Evolutionary conservation across 2,888 invertebrate genomes (phyloP).

Genomic region (Carpatolechia fugitivella): DNA sequence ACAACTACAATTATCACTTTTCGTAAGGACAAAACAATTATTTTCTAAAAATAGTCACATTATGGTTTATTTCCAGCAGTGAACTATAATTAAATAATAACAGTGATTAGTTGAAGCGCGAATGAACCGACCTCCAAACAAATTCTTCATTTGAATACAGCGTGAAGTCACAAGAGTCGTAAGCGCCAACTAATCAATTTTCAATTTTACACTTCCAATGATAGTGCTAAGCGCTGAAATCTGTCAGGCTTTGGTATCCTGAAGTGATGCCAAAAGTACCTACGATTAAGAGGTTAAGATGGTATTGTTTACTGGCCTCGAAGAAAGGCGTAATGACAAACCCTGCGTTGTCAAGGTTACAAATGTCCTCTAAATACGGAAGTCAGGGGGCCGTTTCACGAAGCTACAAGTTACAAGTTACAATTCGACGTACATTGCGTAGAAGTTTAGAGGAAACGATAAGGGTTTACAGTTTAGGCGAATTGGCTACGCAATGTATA

Average conservation of each 20-base stretch:
- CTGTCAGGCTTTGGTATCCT: conserved; percentile 23
- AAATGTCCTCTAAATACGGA: conserved; percentile 36
- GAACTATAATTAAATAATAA: conserved; percentile 6
- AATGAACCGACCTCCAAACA: conserved; percentile 65
- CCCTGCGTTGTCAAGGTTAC: conserved; percentile 67
- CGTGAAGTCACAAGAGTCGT: not conserved
- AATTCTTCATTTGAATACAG: conserved; percentile 71
- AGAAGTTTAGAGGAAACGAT: too few relatives aligned
- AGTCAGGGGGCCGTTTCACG: too few relatives aligned
- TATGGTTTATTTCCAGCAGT: not conserved
- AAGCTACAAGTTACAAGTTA: too few relatives aligned
- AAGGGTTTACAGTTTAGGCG: too few relatives aligned
- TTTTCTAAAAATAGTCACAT: not conserved
- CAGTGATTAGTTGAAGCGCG: conserved; percentile 9
- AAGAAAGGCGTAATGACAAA: conserved; percentile 69
- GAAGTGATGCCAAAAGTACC: conserved; percentile 51
- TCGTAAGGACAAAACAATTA: not conserved
- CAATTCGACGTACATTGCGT: too few relatives aligned
- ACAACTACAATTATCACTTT: not conserved
- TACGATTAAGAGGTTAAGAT: conserved; percentile 49
- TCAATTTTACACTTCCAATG: conserved; percentile 18
- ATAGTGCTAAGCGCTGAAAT: conserved; percentile 18
- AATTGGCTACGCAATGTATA: too few relatives aligned
- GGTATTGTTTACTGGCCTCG: conserved; percentile 68
- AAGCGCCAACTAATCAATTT: conserved; percentile 5